Conservation (phyloP, 2,888 invertebrate genomes). For the Brachycybe producta region DNA sequence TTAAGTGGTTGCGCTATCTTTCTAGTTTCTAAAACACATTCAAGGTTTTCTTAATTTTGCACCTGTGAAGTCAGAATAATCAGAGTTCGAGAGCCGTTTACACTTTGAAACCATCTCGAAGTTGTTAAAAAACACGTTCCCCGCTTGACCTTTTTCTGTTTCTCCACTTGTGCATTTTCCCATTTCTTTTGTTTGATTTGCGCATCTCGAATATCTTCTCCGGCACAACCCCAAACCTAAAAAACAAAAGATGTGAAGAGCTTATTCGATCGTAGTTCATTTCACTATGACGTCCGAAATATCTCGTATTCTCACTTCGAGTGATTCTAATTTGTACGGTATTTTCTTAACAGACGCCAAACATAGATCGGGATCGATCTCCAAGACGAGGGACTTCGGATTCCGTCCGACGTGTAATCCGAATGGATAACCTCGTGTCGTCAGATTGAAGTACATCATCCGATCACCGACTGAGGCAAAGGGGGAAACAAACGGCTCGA, state of each 20-base stretch:
- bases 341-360: slow-evolving; percentile 52
- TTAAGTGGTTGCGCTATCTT: too few species aligned
- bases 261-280: too few species aligned
- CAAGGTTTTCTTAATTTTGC: too few species aligned
- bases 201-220: slow-evolving; percentile 41
- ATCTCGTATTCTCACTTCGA: slow-evolving; percentile 59
- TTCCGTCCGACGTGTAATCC: slow-evolving; percentile 71
- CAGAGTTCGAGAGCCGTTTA: too few species aligned
- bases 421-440: slow-evolving; percentile 68
- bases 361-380: slow-evolving; percentile 61
- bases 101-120: too few species aligned
- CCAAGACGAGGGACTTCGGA: slow-evolving; percentile 58
- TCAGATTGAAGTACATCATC: slow-evolving; percentile 69
- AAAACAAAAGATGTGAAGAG: slow-evolving; percentile 23
- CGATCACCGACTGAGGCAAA: slow-evolving; percentile 45
- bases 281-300: too few species aligned
- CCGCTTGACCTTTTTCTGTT: slow-evolving; percentile 61
- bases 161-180: slow-evolving; percentile 79
- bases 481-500: neutral
- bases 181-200: slow-evolving; percentile 82
- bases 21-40: too few species aligned
- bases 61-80: too few species aligned
- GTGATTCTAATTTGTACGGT: slow-evolving; percentile 47
- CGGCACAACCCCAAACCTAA: slow-evolving; percentile 41
- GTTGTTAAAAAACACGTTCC: too few species aligned